Conservation (phyloP, 2,797 vertebrate species). For the Chloroceryle amazona region DNA sequence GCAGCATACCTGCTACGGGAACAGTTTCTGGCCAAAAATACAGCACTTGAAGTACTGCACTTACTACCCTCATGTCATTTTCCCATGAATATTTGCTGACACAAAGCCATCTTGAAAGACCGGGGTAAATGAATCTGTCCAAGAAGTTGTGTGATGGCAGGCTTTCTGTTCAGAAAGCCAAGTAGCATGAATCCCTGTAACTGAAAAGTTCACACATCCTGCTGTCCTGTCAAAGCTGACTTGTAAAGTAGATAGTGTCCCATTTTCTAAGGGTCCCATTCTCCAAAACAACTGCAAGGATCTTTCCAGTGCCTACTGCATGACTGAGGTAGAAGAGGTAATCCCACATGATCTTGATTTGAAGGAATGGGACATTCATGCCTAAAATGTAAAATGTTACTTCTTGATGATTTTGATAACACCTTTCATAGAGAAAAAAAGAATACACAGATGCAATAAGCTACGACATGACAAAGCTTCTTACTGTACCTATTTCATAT, state of each 20-base stretch:
- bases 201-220: not conserved
- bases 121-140: not conserved
- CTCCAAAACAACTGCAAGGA: not conserved
- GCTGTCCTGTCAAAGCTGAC: not conserved
- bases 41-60: not conserved
- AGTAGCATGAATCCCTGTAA: not conserved
- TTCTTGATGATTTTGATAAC: not conserved
- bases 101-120: not conserved
- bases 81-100: not conserved
- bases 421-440: not conserved
- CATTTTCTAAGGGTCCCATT: not conserved
- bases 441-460: not conserved
- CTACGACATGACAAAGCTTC: not conserved
- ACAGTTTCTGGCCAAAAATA: not conserved
- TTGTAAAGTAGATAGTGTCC: not conserved
- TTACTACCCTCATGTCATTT: not conserved
- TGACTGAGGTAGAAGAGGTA: not conserved
- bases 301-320: not conserved
- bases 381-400: not conserved
- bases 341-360: accelerated
- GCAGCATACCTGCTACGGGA: not conserved
- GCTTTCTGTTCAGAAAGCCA: not conserved
- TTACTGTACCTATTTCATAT: not conserved
- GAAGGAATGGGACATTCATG: not conserved
- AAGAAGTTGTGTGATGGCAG: not conserved